Evolutionary conservation across 2,797 vertebrate species (phyloP).

Genomic region (Antennarius maculatus): DNA sequence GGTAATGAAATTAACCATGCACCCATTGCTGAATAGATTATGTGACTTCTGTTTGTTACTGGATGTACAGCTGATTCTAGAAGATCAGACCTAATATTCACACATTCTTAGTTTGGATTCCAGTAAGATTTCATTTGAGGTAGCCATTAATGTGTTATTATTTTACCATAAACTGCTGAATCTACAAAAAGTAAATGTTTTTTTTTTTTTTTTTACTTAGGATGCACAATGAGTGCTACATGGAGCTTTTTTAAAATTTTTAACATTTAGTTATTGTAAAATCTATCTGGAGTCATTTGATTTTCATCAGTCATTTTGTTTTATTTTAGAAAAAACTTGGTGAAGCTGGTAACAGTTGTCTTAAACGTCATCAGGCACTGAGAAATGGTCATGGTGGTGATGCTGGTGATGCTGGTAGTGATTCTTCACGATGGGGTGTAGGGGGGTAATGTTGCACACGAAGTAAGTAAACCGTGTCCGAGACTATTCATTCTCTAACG

Average conservation of each 20-base stretch:
- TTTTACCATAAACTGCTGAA: neutral
- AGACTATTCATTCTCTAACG: slow-evolving; percentile 37
- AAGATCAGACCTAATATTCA: neutral
- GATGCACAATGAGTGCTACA: neutral
- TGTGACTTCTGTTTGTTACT: neutral
- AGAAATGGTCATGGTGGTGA: slow-evolving; percentile 8
- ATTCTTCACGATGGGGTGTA: slow-evolving; percentile 42
- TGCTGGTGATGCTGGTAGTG: slow-evolving; percentile 43
- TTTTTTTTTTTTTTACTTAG: neutral
- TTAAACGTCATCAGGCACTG: neutral
- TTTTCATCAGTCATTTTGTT: neutral
- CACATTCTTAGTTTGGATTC: slow-evolving; percentile 15
- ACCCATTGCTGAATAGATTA: neutral
- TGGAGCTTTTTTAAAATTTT: neutral
- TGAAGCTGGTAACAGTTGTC: slow-evolving; percentile 6
- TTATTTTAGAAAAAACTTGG: neutral
- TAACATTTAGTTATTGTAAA: neutral
- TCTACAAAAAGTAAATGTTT: neutral
- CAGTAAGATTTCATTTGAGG: neutral
- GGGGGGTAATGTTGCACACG: slow-evolving; percentile 5
- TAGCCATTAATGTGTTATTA: neutral
- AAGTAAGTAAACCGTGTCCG: neutral
- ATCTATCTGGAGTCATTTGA: neutral
- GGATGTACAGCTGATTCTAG: neutral
- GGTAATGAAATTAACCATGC: no score